phyloP scores from a whole-genome alignment of 2,113 vertebrate species.

The Theropithecus gelada region DNA sequence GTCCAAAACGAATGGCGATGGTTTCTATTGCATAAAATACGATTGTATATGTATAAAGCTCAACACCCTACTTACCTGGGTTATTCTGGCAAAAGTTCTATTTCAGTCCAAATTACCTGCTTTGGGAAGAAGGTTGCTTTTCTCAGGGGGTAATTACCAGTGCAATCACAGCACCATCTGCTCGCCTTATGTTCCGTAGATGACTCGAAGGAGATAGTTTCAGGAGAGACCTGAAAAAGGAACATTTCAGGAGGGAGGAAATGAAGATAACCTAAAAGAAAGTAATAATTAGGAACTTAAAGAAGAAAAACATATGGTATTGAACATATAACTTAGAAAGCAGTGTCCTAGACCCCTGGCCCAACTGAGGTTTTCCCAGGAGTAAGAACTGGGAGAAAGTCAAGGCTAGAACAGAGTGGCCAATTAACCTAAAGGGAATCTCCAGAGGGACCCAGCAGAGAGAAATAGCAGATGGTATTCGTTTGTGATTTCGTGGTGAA shows the following conservation, averaged over 20 bases:
- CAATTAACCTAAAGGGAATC: slow-evolving; percentile 32
- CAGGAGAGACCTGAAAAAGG: slow-evolving; percentile 21
- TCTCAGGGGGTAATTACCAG: slow-evolving; percentile 63
- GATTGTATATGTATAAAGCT: background rate
- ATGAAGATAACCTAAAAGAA: slow-evolving; percentile 48
- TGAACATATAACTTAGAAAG: slow-evolving; percentile 17
- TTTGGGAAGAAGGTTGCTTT: slow-evolving; percentile 54
- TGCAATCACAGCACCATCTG: slow-evolving; percentile 60
- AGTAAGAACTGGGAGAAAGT: background rate
- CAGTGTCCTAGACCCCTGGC: background rate
- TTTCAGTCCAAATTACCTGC: slow-evolving; percentile 64
- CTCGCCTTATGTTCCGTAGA: slow-evolving; percentile 56
- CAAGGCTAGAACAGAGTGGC: slow-evolving; percentile 32
- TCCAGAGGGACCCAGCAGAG: background rate
- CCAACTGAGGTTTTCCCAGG: background rate
- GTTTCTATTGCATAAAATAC: background rate
- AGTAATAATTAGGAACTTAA: slow-evolving; percentile 58
- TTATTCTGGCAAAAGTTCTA: slow-evolving; percentile 45
- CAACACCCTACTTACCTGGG: slow-evolving; percentile 38
- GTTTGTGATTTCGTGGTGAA: slow-evolving; percentile 17
- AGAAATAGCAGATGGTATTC: slow-evolving; percentile 63
- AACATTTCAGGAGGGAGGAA: slow-evolving; percentile 50
- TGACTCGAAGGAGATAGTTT: slow-evolving; percentile 48
- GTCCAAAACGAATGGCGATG: background rate
- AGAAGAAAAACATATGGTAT: slow-evolving; percentile 64